Evolutionary conservation across 2,888 invertebrate genomes (phyloP).

Genomic region (Zygogramma bicolorata): DNA sequence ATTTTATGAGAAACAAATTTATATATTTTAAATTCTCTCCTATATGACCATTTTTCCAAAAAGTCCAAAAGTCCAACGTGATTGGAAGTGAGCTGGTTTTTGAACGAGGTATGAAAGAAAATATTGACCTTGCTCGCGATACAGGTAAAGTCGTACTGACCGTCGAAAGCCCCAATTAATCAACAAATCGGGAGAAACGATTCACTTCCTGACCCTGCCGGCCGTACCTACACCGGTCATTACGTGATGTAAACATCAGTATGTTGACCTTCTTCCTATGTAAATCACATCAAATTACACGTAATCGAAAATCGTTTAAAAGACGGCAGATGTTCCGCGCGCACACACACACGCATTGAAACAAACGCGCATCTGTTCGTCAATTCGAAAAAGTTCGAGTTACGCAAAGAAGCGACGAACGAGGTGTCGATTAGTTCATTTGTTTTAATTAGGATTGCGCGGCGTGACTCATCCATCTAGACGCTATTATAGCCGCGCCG

Average conservation of each 20-base stretch:
- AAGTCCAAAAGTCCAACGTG: too few relatives aligned
- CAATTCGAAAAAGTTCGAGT: slow-evolving; percentile 24
- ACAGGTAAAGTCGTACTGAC: not conserved
- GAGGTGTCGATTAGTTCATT: slow-evolving; percentile 43
- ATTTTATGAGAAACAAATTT: too few relatives aligned
- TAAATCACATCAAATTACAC: slow-evolving; percentile 23
- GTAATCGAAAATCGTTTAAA: slow-evolving; percentile 26
- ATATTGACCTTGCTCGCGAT: not conserved
- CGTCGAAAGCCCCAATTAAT: not conserved
- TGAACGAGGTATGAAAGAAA: too few relatives aligned
- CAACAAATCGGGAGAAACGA: not conserved
- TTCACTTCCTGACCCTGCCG: slow-evolving; percentile 1
- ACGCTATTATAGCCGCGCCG: too few relatives aligned
- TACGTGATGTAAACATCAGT: slow-evolving; percentile 18
- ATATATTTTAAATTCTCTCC: too few relatives aligned
- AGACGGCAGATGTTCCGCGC: slow-evolving; percentile 29
- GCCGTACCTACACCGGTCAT: slow-evolving; percentile 8
- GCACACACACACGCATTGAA: slow-evolving; percentile 1
- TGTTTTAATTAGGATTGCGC: slow-evolving; percentile 36
- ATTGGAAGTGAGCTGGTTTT: too few relatives aligned
- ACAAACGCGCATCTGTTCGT: slow-evolving; percentile 35
- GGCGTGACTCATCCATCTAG: slow-evolving; percentile 17
- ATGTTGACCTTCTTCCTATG: slow-evolving; percentile 28
- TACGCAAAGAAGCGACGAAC: slow-evolving; percentile 40
- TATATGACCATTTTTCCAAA: too few relatives aligned